Base-by-base conservation (phyloP, 2,888 invertebrate species). In the Chrysolina oricalcia region DNA sequence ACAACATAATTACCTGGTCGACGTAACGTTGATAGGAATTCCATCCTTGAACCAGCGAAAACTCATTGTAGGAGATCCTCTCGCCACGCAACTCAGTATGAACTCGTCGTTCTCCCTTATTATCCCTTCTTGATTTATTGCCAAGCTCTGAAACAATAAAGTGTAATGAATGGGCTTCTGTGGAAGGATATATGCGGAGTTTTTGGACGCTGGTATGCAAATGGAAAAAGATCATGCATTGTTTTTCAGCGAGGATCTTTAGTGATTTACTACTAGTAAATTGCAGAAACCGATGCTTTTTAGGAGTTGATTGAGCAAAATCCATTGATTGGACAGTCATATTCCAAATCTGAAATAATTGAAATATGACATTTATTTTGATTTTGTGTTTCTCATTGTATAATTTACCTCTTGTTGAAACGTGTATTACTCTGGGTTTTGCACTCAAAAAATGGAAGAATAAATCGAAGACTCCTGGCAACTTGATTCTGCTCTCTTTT, bases 21-120 rank as follows among this genome's bases (percentile, higher is more conserved):
- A 93, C 77, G 94, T 93, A 82, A 93, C 93, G 88, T 96, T 95
- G 76, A 96, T 93, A 81, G 92, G 91, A 80, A 93, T 90, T 6
- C 94, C 94, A 85, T 96, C 95, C 88, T 96, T 96, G 90, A 93
- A 95, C 96, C 96, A 96, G 41, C 92, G 92, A 87, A 96, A 96
- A 72, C 90, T 91, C 85, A 94, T 94, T 80, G 92, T 91, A 0
- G 94, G 92, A 62, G 95, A 94, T 69, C 95, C 95, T 85, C 94
- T 93, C 23, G 95, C 95, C 80, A 93, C 91, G 85, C 96, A 96
- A 69, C 94, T 93, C 79, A 96, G 89, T 82, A 93, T 93, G 84
- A 96, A 94, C 87, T 95, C 94, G 68, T 94, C 94, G 5, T 93
- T 93, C 85, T 94, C 93, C 87, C 94, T 93, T 76, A 91, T 89